phyloP scores from a whole-genome alignment of 1,140 invertebrate genomes.

The Homalodisca vitripennis region DNA sequence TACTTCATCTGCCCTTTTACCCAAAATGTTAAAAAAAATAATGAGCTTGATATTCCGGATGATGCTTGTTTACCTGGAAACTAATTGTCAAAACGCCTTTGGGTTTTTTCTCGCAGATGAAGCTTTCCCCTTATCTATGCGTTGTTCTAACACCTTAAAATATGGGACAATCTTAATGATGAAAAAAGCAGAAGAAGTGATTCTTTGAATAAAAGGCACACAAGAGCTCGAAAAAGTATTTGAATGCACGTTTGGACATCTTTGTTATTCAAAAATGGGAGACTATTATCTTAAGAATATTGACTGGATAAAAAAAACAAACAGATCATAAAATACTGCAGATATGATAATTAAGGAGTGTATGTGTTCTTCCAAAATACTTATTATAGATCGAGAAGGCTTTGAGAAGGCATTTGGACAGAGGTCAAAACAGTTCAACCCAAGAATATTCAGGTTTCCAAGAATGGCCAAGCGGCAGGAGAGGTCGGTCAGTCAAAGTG shows the following conservation, averaged over 20 bases:
- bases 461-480: background rate
- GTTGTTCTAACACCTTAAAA: conserved; percentile 11
- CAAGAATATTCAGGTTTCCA: conserved; percentile 10
- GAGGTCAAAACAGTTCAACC: conserved; percentile 8
- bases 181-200: too few relatives aligned
- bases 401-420: conserved; percentile 26
- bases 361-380: too few relatives aligned
- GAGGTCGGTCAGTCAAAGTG: conserved; percentile 5
- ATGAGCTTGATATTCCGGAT: conserved; percentile 4
- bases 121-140: conserved; percentile 4
- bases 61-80: background rate
- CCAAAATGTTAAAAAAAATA: conserved; percentile 5
- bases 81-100: background rate
- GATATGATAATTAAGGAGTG: too few relatives aligned
- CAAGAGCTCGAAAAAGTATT: conserved; percentile 6
- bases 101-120: conserved; percentile 19
- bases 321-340: too few relatives aligned
- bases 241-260: conserved; percentile 12
- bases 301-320: too few relatives aligned
- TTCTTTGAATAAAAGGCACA: conserved; percentile 2
- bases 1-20: conserved; percentile 2
- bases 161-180: conserved; percentile 9
- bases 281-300: conserved; percentile 15
- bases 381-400: conserved; percentile 26
- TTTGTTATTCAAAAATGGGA: conserved; percentile 19